These are phyloP conservation scores for Calliphora vomitoria DNA, from an alignment of 2,888 invertebrate genomes.

Conservation along the genomic window DNA sequence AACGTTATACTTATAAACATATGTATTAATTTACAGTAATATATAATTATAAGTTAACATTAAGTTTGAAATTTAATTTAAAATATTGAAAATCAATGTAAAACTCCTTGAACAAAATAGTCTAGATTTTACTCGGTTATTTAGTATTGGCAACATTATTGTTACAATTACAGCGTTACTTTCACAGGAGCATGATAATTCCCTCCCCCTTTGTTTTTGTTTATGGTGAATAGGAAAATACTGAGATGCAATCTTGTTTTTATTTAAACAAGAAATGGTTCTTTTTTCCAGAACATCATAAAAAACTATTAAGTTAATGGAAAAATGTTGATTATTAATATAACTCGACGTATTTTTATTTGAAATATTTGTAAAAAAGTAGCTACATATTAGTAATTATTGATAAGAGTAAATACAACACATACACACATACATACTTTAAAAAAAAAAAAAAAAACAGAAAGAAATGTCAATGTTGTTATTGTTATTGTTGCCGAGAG, in stretches of 20 bases:
- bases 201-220: too few species aligned
- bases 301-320: background rate
- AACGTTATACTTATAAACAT: background rate
- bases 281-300: too few species aligned
- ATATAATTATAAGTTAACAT: background rate
- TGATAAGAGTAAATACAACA: background rate
- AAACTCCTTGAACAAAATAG: background rate
- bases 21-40: background rate
- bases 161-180: too few species aligned
- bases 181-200: too few species aligned
- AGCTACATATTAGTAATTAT: background rate
- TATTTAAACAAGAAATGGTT: too few species aligned
- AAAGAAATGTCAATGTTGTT: too few species aligned
- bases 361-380: background rate
- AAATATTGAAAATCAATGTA: background rate
- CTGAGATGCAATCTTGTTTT: too few species aligned
- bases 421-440: background rate
- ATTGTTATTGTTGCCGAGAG: too few species aligned
- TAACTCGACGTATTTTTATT: background rate
- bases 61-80: background rate
- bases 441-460: too few species aligned
- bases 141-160: background rate
- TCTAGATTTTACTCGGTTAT: background rate
- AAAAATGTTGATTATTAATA: background rate
- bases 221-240: too few species aligned